Evolutionary conservation across 2,113 vertebrate genomes (phyloP).

Genomic region (Sylvia atricapilla): DNA sequence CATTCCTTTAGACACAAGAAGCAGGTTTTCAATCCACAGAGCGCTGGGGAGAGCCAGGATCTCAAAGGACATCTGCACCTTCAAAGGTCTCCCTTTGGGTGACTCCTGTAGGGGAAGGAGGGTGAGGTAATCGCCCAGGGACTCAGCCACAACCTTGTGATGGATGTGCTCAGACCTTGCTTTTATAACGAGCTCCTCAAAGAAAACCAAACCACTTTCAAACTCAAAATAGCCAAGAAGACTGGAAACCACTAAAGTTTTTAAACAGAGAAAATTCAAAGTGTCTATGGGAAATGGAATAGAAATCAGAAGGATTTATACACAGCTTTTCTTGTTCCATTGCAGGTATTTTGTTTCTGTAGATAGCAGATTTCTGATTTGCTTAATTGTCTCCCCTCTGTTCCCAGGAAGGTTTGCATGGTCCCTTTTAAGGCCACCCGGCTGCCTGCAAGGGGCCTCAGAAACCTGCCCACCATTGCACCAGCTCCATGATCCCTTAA

Average conservation of each 20-base stretch:
- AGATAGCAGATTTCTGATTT: background rate
- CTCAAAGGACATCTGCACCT: conserved; percentile 10
- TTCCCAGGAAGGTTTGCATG: background rate
- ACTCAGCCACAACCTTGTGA: background rate
- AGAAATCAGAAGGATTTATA: background rate
- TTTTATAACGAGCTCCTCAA: background rate
- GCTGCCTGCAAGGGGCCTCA: background rate
- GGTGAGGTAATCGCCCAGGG: background rate
- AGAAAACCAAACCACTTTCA: background rate
- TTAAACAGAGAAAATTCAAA: background rate
- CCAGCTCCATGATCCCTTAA: background rate
- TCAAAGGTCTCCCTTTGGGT: background rate
- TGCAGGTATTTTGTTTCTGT: background rate
- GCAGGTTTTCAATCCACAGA: background rate
- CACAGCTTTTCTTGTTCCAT: background rate
- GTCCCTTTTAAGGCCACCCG: background rate
- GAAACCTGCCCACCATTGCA: background rate
- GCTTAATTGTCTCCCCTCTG: background rate
- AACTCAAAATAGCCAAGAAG: background rate
- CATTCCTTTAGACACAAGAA: background rate
- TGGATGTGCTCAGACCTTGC: background rate
- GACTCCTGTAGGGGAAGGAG: background rate
- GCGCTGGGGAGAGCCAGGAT: background rate
- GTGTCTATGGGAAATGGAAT: background rate
- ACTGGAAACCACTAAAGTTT: background rate